Evolutionary conservation across 2,113 vertebrate species (phyloP), one percentile per base, ranked within the genome.

Genomic region (Lampris megalopsis): DNA sequence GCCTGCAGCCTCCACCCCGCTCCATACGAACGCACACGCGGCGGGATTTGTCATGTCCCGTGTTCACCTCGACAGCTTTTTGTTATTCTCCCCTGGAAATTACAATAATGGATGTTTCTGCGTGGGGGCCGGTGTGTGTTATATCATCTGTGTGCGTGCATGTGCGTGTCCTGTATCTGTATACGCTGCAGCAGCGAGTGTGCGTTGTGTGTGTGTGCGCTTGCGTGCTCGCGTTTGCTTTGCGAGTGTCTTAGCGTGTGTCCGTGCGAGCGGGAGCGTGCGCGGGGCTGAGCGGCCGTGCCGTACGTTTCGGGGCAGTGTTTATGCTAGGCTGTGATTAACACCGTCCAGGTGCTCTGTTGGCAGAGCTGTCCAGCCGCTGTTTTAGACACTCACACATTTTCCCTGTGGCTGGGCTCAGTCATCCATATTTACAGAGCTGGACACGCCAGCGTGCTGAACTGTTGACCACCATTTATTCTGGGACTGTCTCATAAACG

Each of bases 311-410:
- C 35, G 86, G 89, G 91, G 94, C 94, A 75, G 84, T 97, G 96
- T 98, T 98, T 98, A 98, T 93, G 87, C 63, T 86, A 84, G 88
- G 71, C 76, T 83, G 89, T 98, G 97, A 98, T 98, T 98, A 98
- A 99, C 95, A 92, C 93, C 94, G 72, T 93, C 95, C 97, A 98
- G 97, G 97, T 98, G 97, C 91, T 94, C 90, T 65, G 84, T 86
- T 94, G 95, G 95, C 96, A 94, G 93, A 90, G 83, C 79, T 75
- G 88, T 85, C 80, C 3, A 75, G 73, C 89, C 77, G 90, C 68
- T 2, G 65, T 87, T 95, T 92, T 88, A 93, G 92, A 93, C 88
- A 3, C 80, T 93, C 88, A 84, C 92, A 91, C 95, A 92, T 91
- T 91, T 87, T 94, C 89, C 92, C 92, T 86, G 88, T 89, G 89